phyloP scores from a whole-genome alignment of 1,140 invertebrate species.

The Ceratitis capitata region DNA sequence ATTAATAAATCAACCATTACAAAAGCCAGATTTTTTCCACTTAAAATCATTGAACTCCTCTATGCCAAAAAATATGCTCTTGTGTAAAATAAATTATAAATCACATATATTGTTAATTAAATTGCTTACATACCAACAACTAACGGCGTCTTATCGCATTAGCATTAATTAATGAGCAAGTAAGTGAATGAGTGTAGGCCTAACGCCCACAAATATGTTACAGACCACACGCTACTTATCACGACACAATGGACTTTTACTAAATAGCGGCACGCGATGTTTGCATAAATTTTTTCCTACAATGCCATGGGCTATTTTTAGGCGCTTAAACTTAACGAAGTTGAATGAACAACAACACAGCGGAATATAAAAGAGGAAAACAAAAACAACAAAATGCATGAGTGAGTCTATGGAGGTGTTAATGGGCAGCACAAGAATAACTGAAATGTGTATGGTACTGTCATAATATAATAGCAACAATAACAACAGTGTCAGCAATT shows the following conservation, averaged over 20 bases:
- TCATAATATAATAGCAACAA: background rate
- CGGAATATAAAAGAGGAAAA: too few species aligned
- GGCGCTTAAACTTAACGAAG: background rate
- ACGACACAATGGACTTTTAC: background rate
- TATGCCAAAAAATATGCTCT: background rate
- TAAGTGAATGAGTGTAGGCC: too few species aligned
- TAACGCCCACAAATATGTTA: background rate
- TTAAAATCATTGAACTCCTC: too few species aligned
- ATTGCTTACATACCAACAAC: slow-evolving; percentile 21
- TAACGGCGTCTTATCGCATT: slow-evolving; percentile 12
- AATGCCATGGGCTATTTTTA: background rate
- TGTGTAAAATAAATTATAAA: slow-evolving; percentile 10
- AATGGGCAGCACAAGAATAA: background rate
- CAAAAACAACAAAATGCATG: background rate
- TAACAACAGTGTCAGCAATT: background rate
- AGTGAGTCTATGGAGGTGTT: background rate
- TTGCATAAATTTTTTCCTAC: background rate
- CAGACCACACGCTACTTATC: background rate
- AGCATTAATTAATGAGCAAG: background rate
- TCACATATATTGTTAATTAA: slow-evolving; percentile 32
- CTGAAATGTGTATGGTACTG: background rate
- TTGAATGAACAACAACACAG: background rate
- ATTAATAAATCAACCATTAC: too few species aligned
- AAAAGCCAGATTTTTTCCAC: too few species aligned
- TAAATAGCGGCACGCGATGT: background rate